These are phyloP conservation scores for Coranthus polyacanthus DNA, from an alignment of 2,797 vertebrate species.

Conservation along the genomic window DNA sequence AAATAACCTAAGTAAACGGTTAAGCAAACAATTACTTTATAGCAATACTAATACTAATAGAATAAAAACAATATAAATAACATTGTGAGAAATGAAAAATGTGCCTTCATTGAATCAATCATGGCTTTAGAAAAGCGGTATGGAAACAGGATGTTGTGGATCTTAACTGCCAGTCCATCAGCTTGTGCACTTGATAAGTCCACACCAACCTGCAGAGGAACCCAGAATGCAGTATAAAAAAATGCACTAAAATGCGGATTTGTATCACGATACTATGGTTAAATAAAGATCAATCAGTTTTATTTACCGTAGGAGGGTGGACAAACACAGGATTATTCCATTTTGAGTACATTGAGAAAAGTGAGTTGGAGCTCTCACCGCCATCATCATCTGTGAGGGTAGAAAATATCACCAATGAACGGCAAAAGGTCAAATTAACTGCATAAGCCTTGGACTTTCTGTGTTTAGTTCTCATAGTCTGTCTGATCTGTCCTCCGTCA, in stretches of 20 bases:
- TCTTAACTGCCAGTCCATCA: slow-evolving; percentile 91
- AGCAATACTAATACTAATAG: no score
- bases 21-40: slow-evolving; percentile 2
- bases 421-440: neutral
- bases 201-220: slow-evolving; percentile 87
- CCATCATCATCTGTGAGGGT: slow-evolving; percentile 58
- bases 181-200: slow-evolving; percentile 91
- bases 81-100: slow-evolving; percentile 1
- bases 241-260: neutral
- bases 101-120: slow-evolving; percentile 95
- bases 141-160: slow-evolving; percentile 95
- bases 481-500: slow-evolving; percentile 25
- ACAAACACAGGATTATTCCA: slow-evolving; percentile 97
- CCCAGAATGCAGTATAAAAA: slow-evolving; percentile 4
- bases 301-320: slow-evolving; percentile 87
- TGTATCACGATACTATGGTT: neutral
- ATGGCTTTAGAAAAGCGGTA: slow-evolving; percentile 98
- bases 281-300: neutral
- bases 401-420: slow-evolving; percentile 8
- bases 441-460: neutral
- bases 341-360: slow-evolving; percentile 89
- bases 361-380: slow-evolving; percentile 70
- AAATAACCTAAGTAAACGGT: slow-evolving; percentile 88
- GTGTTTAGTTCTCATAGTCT: slow-evolving; percentile 8
- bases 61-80: neutral